Base-by-base conservation (phyloP, 2,888 invertebrate species). In the Pseudococcus longispinus region DNA sequence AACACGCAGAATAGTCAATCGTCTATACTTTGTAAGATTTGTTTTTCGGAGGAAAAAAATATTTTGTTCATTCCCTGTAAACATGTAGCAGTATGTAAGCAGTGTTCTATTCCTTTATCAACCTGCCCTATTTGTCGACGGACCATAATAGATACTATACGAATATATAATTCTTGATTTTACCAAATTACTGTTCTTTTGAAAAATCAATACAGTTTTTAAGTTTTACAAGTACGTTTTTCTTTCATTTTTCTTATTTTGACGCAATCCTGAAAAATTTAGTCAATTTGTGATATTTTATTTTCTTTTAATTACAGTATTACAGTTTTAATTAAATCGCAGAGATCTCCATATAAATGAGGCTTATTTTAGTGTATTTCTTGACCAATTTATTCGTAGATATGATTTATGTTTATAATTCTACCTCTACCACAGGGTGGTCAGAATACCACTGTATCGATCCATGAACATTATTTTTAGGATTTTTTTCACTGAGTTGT, bases 61-160 rank as follows among this genome's bases (percentile, higher is more conserved):
- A 95, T 98, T 88, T 95, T 97, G 89, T 98, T 98, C 92, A 93
- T 98, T 90, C 98, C 98, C 84, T 98, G 98, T 91, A 96, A 97
- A 88, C 98, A 98, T 92, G 95, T 98, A 90, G 95, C 97, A 87
- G 95, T 97, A 84, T 98, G 98, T 92, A 94, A 95, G 87, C 95
- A 95, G 90, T 98, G 98, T 92, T 96, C 97, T 65, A 94, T 96
- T 37, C 94, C 96, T 87, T 93, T 97, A 88, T 93, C 94, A 89
- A 94, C 93, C 89, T 98, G 98, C 91, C 96, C 97, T 60, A 93
- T 98, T 89, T 98, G 98, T 92, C 93, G 98, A 46, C 18, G 8
- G n/a, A 46, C 23, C 3, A 83, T 83, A 42, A 26, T 18, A 15
- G 51, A 83, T 46, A 46, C 83, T 26, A 83, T 83, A 18, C 83